These are phyloP conservation scores for Fregata magnificens DNA, from an alignment of 2,113 vertebrate genomes.

Conservation along the genomic window DNA sequence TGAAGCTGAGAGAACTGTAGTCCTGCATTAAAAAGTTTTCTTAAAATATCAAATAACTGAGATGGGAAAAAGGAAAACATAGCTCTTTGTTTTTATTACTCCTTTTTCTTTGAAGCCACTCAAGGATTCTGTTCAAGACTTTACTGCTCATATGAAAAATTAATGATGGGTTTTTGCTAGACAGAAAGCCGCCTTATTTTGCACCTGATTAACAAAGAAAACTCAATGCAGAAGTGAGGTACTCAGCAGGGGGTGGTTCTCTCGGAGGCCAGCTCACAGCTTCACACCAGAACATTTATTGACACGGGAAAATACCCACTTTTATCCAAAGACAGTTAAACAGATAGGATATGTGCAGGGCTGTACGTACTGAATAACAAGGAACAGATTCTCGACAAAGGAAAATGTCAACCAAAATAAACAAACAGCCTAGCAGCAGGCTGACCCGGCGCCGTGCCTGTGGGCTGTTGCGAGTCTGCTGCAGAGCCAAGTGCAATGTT, in stretches of 20 bases:
- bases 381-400: conserved; percentile 46
- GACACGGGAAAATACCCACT: conserved; percentile 38
- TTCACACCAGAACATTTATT: conserved; percentile 15
- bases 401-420: conserved; percentile 50
- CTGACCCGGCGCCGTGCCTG: not conserved
- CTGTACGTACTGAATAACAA: not conserved
- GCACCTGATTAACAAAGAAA: conserved; percentile 69
- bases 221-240: conserved; percentile 20
- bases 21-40: conserved; percentile 29
- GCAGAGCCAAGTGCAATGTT: not conserved
- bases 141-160: conserved; percentile 72
- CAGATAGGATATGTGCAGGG: not conserved
- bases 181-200: conserved; percentile 64
- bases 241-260: conserved; percentile 15
- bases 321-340: conserved; percentile 61
- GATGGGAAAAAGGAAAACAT: not conserved
- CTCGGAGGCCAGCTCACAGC: conserved; percentile 26
- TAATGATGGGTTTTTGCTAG: conserved; percentile 64
- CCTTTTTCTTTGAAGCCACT: conserved; percentile 40
- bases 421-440: conserved; percentile 11
- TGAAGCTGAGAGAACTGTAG: not conserved
- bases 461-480: not conserved
- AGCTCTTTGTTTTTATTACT: conserved; percentile 14
- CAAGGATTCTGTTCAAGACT: conserved; percentile 56
- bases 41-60: not conserved